These are phyloP conservation scores for Heliothis subflexa DNA, from an alignment of 1,140 invertebrate genomes.

Conservation along the genomic window DNA sequence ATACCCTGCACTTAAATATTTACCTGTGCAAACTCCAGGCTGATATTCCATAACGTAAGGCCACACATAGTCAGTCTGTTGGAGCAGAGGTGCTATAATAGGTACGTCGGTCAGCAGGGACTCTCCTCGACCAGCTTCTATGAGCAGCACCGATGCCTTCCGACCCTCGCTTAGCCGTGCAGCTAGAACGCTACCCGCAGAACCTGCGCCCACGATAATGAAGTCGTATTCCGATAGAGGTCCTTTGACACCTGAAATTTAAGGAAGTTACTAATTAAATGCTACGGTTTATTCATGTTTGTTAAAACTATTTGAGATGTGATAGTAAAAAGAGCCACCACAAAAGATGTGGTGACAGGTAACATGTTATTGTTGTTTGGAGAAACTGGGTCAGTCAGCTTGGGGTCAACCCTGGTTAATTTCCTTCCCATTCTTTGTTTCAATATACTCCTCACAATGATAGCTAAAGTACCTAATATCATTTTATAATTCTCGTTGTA, in stretches of 20 bases:
- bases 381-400: too few relatives aligned
- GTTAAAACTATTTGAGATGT: too few relatives aligned
- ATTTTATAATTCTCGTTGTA: too few relatives aligned
- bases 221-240: slow-evolving; percentile 87
- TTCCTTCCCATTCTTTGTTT: too few relatives aligned
- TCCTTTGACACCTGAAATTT: slow-evolving; percentile 69
- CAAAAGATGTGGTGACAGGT: too few relatives aligned
- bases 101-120: slow-evolving; percentile 90
- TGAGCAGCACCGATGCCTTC: slow-evolving; percentile 87
- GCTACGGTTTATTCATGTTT: too few relatives aligned
- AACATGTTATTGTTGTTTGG: too few relatives aligned
- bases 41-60: slow-evolving; percentile 90
- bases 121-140: slow-evolving; percentile 90
- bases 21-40: slow-evolving; percentile 73
- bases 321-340: too few relatives aligned
- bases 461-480: too few relatives aligned
- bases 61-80: slow-evolving; percentile 91
- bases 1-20: not conserved
- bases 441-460: too few relatives aligned
- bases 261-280: not conserved
- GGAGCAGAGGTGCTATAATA: slow-evolving; percentile 89
- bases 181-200: slow-evolving; percentile 90
- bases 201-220: slow-evolving; percentile 91
- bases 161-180: slow-evolving; percentile 87
- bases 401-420: too few relatives aligned